Base-by-base conservation (phyloP, 2,888 invertebrate genomes). In the Chloroclysta siterata region DNA sequence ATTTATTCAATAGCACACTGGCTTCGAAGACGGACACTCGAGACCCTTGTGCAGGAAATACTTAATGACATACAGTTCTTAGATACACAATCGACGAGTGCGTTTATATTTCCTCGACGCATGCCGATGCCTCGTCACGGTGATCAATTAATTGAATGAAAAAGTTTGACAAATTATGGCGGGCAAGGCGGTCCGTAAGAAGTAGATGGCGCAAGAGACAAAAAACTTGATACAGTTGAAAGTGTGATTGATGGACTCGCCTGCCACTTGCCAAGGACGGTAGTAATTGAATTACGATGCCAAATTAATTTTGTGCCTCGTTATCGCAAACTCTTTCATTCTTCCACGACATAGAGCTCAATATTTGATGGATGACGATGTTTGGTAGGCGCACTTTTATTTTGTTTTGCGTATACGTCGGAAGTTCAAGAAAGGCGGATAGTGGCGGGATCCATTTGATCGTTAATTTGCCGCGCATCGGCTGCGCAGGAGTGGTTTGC, bases 221-320 rank as follows among this genome's bases (percentile, higher is more conserved):
- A 87, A 87, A 89, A 89, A 83, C 86, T 79, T 85, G 89, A 86
- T 90, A 91, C 88, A 90, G 86, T 90, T 92, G 78, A 89, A 91
- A 90, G 80, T 88, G 84, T 91, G 92, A 92, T 92, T 91, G 89
- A 92, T 92, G 89, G 79, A 79, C 71, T 72, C 77, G 83, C 80
- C 81, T 79, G 81, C 84, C 79, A 82, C 84, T 83, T 77, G 78
- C 76, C 83, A 83, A 83, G 83, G 83, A 84, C 80, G 78, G 73
- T 71, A 65, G 78, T 89, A 90, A 91, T 91, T 91, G 88, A 91
- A 90, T 90, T 87, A 87, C 83, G 84, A 81, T 82, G 83, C 84
- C 82, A 85, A 84, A 81, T 79, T 83, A 75, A 76, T 76, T 76
- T 76, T 70, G 71, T 75, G 71, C 72, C 72, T 80, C 76, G 76